Conservation (phyloP, 1,140 invertebrate species). For the Drosophila tsacasi region DNA sequence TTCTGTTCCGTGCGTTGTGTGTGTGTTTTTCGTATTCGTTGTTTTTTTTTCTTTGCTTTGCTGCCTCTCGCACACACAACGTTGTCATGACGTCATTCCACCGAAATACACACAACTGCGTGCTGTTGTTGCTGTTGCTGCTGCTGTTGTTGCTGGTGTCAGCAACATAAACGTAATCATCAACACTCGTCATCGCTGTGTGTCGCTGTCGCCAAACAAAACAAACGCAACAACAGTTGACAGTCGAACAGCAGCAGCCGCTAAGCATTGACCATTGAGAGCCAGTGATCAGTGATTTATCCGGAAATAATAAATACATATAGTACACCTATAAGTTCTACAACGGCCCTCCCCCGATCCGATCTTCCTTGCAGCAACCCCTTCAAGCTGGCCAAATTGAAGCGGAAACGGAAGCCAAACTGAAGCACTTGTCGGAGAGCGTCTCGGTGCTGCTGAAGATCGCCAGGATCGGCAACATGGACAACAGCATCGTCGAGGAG, state of each 20-base stretch:
- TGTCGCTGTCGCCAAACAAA: conserved; percentile 27
- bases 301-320: conserved; percentile 1
- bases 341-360: neutral
- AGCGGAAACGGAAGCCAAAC: conserved; percentile 80
- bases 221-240: conserved; percentile 34
- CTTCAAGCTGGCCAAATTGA: conserved; percentile 81
- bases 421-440: conserved; percentile 85
- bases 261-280: conserved; percentile 1
- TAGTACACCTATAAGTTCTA: neutral
- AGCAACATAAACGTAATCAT: conserved; percentile 45
- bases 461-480: conserved; percentile 90
- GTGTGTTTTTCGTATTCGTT: conserved; percentile 27
- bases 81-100: conserved; percentile 82
- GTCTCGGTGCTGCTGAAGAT: conserved; percentile 85
- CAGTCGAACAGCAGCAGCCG: conserved; percentile 12
- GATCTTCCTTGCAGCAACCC: conserved; percentile 40
- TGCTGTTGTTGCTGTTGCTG: conserved; percentile 39
- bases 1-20: conserved; percentile 12
- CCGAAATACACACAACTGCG: conserved; percentile 76
- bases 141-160: conserved; percentile 32
- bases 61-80: conserved; percentile 34
- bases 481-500: conserved; percentile 94
- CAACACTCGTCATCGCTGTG: conserved; percentile 35
- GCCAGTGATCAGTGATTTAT: conserved; percentile 12
- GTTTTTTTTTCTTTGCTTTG: conserved; percentile 31